Conservation (phyloP, 1,140 invertebrate genomes). For the Lordiphosa mommai region DNA sequence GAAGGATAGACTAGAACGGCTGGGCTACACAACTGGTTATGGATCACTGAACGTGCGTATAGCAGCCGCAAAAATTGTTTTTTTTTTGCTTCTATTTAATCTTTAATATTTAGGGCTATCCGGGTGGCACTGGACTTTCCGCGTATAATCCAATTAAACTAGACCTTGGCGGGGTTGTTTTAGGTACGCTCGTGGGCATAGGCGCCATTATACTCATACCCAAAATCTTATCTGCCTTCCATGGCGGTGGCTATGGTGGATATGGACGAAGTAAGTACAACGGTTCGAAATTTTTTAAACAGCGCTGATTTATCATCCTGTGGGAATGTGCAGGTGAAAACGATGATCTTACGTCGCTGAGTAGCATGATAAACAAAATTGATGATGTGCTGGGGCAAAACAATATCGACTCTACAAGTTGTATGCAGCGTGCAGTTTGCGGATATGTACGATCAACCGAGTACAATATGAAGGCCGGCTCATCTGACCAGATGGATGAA, state of each 20-base stretch:
- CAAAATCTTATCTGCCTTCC: slow-evolving; percentile 87
- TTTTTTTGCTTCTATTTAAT: background rate
- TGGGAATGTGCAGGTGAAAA: slow-evolving; percentile 80
- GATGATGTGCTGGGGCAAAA: slow-evolving; percentile 86
- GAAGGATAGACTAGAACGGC: slow-evolving; percentile 69
- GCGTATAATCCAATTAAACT: slow-evolving; percentile 87
- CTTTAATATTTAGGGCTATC: slow-evolving; percentile 49
- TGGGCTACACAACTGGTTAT: slow-evolving; percentile 76
- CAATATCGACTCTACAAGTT: slow-evolving; percentile 88
- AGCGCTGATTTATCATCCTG: background rate
- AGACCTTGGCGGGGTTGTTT: slow-evolving; percentile 88
- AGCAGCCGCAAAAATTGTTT: background rate
- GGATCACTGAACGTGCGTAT: slow-evolving; percentile 64
- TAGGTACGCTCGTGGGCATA: slow-evolving; percentile 89
- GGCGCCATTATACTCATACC: slow-evolving; percentile 89
- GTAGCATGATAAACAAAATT: slow-evolving; percentile 85
- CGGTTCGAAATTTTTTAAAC: background rate
- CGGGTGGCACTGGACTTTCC: slow-evolving; percentile 81
- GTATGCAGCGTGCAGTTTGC: slow-evolving; percentile 88
- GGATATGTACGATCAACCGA: slow-evolving; percentile 86
- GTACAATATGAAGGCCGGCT: slow-evolving; percentile 83
- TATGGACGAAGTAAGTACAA: slow-evolving; percentile 85
- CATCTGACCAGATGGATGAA: slow-evolving; percentile 84
- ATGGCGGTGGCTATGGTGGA: slow-evolving; percentile 84
- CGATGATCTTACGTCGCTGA: slow-evolving; percentile 82